These are phyloP conservation scores for Acrocephalus scirpaceus DNA, from an alignment of 2,797 vertebrate species.

Conservation along the genomic window DNA sequence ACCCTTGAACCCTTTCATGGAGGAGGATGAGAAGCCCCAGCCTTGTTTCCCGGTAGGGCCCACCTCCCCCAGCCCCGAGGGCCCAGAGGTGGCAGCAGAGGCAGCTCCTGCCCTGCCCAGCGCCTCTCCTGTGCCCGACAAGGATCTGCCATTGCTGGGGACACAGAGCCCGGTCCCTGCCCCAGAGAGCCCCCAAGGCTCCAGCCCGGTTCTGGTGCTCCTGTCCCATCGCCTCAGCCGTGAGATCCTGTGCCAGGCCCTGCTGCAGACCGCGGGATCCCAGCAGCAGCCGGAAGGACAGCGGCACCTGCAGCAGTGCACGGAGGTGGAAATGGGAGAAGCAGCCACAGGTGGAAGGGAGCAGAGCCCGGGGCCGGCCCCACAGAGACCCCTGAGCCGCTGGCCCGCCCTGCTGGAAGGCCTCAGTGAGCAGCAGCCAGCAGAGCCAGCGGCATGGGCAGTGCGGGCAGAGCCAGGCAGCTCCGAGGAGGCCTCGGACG, in stretches of 20 bases:
- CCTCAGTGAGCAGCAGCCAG: too few relatives aligned
- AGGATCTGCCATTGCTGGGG: too few relatives aligned
- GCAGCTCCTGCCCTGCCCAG: background rate
- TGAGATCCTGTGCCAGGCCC: background rate
- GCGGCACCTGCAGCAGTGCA: background rate
- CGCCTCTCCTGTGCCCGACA: rapidly evolving
- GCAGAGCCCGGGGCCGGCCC: background rate
- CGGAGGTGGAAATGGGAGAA: background rate
- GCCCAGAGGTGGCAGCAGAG: background rate
- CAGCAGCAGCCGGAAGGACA: too few relatives aligned
- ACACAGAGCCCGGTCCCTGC: background rate
- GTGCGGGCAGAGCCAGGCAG: too few relatives aligned
- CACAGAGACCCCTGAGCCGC: too few relatives aligned
- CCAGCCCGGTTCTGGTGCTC: too few relatives aligned
- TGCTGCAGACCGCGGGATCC: background rate
- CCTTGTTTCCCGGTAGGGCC: background rate
- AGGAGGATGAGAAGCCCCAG: background rate
- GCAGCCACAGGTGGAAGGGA: background rate
- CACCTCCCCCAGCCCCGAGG: background rate
- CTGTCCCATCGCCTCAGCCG: background rate
- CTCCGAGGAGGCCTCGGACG: too few relatives aligned
- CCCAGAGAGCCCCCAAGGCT: too few relatives aligned
- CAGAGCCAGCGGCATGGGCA: too few relatives aligned
- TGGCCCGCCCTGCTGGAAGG: too few relatives aligned
- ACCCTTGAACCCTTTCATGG: background rate